Evolutionary conservation across 2,113 vertebrate genomes (phyloP), one percentile per base, ranked within the genome.

Genomic region (Eretmodus cyanostictus): DNA sequence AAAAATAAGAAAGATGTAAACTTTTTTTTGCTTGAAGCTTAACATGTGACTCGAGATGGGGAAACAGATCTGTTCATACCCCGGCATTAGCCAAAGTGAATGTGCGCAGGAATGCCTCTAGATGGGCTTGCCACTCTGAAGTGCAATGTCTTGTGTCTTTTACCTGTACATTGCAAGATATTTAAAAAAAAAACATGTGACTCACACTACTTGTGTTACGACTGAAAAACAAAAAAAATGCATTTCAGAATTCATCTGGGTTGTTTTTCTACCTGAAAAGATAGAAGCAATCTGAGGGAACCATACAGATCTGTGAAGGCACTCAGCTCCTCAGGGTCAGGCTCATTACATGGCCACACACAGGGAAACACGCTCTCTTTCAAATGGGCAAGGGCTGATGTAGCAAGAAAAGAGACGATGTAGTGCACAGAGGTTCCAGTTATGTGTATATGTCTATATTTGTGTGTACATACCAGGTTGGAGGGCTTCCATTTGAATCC

Each of bases 51-150:
- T 66, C 7, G 66, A 2, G 29, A 42, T 14, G 80, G 27, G 3
- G 11, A 24, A 86, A 85, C 5, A 14, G 12, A 31, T 45, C 22
- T 12, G 59, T 38, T 24, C 87, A 92, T 96, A 98, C 98, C 95
- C 90, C 92, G 38, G 96, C 95, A 55, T 97, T 95, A 29, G 96
- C 90, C 85, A 97, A 66, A 89, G 95, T 96, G 85, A 97, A 95
- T 81, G 88, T 94, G 45, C 82, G 96, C 47, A 98, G 92, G 91
- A 97, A 96, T 51, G 81, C 87, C 81, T 96, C 95, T 27, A 96
- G 80, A 54, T 82, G 71, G 79, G 91, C n/a, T 81, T 90, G 90
- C 80, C 92, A 91, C 86, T 82, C 92, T 83, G 87, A 82, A 79
- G 89, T 63, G 59, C 80, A 89, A 14, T 12, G 80, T 16, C 55